These are phyloP conservation scores for Porites rus DNA, from an alignment of 92 coral and sea anemone genomes.

Conservation along the genomic window DNA sequence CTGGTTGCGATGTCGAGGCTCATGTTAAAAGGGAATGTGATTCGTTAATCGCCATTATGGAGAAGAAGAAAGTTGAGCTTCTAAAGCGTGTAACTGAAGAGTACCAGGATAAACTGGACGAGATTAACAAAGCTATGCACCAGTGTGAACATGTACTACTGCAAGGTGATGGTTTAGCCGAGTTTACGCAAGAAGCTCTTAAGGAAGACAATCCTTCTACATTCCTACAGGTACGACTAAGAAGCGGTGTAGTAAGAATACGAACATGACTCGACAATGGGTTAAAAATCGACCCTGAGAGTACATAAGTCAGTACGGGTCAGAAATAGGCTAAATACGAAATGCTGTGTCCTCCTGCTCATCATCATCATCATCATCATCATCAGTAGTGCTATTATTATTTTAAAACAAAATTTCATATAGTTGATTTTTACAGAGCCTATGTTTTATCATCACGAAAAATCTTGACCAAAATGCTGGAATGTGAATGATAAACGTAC, in stretches of 20 bases:
- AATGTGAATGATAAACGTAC: too few species aligned
- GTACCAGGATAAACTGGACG: conserved; percentile 79
- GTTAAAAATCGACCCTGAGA: too few species aligned
- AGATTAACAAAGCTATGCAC: conserved; percentile 73
- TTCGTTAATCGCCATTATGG: conserved; percentile 74
- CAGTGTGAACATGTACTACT: conserved; percentile 78
- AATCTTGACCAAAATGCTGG: too few species aligned
- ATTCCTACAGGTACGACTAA: conserved; percentile 77
- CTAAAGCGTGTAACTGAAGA: conserved; percentile 75
- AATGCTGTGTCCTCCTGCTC: too few species aligned
- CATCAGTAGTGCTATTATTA: too few species aligned
- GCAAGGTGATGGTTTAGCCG: conserved; percentile 85
- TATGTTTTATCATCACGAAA: too few species aligned
- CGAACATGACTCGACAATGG: too few species aligned
- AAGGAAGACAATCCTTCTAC: conserved; percentile 80
- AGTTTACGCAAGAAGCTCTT: conserved; percentile 88
- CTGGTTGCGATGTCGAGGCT: conserved; percentile 87
- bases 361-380: too few species aligned
- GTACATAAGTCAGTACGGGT: too few species aligned
- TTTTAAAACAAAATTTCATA: too few species aligned
- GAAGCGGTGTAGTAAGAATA: conserved; percentile 1
- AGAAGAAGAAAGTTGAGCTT: conserved; percentile 82
- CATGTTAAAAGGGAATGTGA: conserved; percentile 89
- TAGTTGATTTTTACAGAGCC: too few species aligned
- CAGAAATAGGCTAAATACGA: too few species aligned